Percentiles rank a stretch among this genome's conserved stretches.
Evolutionary conservation across 2,113 vertebrate species (phyloP).

Genomic region (Pedetes capensis): DNA sequence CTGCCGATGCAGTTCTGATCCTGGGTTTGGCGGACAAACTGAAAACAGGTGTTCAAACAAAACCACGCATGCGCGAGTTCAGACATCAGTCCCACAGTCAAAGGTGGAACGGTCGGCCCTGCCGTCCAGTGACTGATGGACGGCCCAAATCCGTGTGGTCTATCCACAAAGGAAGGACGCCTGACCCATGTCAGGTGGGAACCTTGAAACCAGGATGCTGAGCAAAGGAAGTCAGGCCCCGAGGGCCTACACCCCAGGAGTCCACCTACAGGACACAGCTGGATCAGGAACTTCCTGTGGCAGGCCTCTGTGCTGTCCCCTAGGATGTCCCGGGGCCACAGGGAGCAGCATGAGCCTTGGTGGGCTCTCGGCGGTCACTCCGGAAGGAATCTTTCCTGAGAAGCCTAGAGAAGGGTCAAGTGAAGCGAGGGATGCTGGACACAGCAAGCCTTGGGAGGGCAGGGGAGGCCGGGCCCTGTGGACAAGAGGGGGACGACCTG

Average conservation of each 20-base stretch:
- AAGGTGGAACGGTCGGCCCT: neutral
- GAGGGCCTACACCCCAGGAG: too few species aligned
- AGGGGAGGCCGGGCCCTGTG: neutral
- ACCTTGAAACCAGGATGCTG: neutral
- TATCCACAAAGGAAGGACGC: neutral
- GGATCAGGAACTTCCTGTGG: too few species aligned
- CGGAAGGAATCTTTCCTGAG: neutral
- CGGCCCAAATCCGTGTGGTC: neutral
- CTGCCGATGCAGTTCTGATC: neutral
- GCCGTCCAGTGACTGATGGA: neutral
- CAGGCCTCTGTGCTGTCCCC: neutral
- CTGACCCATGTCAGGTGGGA: neutral
- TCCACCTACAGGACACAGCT: too few species aligned
- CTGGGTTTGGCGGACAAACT: neutral
- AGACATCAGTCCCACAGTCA: too few species aligned
- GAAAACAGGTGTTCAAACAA: neutral
- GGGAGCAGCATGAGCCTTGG: fast-evolving
- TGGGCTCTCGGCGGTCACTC: neutral
- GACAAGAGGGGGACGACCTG: neutral
- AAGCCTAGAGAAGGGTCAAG: neutral
- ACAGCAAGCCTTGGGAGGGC: neutral
- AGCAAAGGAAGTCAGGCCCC: neutral
- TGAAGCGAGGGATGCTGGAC: neutral
- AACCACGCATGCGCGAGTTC: neutral
- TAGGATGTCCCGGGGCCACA: neutral